Evolutionary conservation across 2,113 vertebrate species (phyloP).

Genomic region (Halcyon malimbica): DNA sequence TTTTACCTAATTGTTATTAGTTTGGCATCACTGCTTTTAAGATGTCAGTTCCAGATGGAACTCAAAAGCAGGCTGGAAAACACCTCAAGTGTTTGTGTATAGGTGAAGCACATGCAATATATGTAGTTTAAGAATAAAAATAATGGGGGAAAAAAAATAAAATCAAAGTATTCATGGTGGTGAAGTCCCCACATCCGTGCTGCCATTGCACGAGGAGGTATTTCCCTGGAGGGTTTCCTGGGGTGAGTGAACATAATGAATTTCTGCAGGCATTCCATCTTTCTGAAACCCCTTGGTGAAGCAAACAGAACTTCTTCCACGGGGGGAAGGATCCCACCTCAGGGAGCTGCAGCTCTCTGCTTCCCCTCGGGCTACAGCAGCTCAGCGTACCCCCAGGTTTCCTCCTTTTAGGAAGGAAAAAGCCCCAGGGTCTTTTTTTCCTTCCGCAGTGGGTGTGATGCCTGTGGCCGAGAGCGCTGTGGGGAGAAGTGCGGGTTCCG

Average conservation of each 20-base stretch:
- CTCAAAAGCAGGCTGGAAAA: background rate
- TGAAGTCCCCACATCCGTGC: rapidly evolving
- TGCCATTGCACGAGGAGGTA: background rate
- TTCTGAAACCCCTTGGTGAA: background rate
- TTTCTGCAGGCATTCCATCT: background rate
- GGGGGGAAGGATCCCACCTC: rapidly evolving
- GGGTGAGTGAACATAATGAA: background rate
- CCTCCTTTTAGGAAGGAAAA: background rate
- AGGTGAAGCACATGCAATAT: too few species aligned
- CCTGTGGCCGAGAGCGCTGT: rapidly evolving
- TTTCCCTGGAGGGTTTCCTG: background rate
- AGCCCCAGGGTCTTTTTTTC: rapidly evolving
- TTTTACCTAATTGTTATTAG: too few species aligned
- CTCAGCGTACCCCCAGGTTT: rapidly evolving
- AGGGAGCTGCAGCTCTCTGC: background rate
- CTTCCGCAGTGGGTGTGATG: too few species aligned
- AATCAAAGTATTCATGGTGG: background rate
- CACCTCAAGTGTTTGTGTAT: background rate
- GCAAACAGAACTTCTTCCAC: rapidly evolving
- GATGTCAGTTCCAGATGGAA: background rate
- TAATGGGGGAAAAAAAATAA: too few species aligned
- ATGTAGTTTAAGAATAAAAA: background rate
- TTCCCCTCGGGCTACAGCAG: rapidly evolving
- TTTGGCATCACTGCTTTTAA: too few species aligned
- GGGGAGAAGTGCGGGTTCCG: too few species aligned